A percentile compares a stretch with the other conserved stretches of the same genome.
Conservation (phyloP, 2,113 vertebrate species). For the Todiramphus saurophagus region DNA sequence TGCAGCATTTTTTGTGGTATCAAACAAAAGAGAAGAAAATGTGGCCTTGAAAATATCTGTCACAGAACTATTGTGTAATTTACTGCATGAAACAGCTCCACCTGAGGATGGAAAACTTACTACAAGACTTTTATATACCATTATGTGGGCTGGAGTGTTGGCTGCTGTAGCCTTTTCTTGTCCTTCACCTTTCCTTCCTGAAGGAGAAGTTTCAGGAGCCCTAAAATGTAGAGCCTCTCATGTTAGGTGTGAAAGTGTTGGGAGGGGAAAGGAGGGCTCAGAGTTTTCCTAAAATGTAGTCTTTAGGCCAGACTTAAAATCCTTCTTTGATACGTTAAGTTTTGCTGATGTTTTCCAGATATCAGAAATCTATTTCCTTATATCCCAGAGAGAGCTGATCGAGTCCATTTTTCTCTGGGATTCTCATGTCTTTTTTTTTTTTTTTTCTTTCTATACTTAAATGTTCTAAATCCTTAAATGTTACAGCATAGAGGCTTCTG, state of each 20-base stretch:
- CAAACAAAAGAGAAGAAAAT: not conserved
- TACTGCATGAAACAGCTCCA: not conserved
- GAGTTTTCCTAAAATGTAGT: not conserved
- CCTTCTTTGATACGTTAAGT: not conserved
- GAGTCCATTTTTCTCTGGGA: not conserved
- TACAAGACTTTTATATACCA: not conserved
- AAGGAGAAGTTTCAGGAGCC: not conserved
- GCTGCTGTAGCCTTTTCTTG: not conserved
- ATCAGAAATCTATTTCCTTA: not conserved
- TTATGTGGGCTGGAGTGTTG: not conserved
- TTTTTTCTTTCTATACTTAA: not conserved
- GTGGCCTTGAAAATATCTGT: not conserved
- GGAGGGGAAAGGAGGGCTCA: not conserved
- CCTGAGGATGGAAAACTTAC: not conserved
- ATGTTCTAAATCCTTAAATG: not conserved
- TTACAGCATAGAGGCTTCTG: not conserved
- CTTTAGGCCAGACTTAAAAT: not conserved
- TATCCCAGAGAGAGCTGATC: not conserved
- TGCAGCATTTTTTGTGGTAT: not conserved
- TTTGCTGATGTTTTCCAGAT: not conserved
- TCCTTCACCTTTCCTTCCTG: not conserved
- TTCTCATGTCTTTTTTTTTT: not conserved
- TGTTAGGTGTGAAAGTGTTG: not conserved
- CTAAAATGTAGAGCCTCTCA: not conserved
- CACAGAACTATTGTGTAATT: not conserved